A percentile compares a stretch with the other conserved stretches of the same genome.
phyloP scores from a whole-genome alignment of 2,888 invertebrate genomes.

The Eupsilia transversa region DNA sequence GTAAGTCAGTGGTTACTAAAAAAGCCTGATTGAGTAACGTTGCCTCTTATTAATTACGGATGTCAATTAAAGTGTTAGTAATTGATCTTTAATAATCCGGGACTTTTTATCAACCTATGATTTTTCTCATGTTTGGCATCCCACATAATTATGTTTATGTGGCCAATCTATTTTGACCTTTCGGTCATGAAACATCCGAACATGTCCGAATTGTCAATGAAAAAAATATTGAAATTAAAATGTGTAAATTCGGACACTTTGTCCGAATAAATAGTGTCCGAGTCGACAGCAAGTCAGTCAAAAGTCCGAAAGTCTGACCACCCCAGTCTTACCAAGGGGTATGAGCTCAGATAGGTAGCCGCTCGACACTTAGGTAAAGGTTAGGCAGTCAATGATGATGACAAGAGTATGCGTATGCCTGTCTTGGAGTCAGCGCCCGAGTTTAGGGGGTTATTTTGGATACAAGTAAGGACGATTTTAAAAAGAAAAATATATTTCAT shows the following conservation, averaged over 20 bases:
- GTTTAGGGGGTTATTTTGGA: background rate
- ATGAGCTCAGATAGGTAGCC: no score
- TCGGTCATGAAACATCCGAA: background rate
- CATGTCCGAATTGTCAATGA: no score
- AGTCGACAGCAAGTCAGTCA: no score
- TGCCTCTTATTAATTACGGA: conserved; percentile 17
- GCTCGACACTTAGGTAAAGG: no score
- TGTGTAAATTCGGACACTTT: no score
- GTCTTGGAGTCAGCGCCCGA: background rate
- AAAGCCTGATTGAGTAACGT: conserved; percentile 12
- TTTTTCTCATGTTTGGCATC: background rate
- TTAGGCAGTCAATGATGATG: no score
- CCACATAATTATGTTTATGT: background rate
- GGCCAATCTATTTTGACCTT: background rate
- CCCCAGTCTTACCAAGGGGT: no score
- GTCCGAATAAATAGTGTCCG: no score
- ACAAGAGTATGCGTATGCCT: background rate
- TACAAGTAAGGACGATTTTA: background rate
- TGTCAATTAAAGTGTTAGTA: background rate
- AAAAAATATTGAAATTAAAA: no score
- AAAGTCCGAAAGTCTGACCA: no score
- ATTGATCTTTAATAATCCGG: background rate
- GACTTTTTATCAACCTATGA: background rate
- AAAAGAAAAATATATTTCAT: no score
- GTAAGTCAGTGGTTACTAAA: conserved; percentile 12